Evolutionary conservation across 2,888 invertebrate species (phyloP), one percentile per base, ranked within the genome.

Genomic region (Meiosimyza platycephala): DNA sequence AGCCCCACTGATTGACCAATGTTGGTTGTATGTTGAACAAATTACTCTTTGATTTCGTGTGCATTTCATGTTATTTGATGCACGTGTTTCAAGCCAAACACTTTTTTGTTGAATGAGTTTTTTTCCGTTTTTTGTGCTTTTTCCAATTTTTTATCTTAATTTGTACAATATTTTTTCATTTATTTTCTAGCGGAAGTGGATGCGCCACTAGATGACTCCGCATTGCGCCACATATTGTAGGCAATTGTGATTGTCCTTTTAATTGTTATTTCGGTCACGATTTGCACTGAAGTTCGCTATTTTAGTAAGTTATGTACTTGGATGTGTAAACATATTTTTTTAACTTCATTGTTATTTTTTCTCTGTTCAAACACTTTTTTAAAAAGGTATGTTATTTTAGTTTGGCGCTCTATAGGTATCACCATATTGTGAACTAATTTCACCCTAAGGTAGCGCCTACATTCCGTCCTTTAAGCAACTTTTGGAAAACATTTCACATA

Each of bases 31-130:
- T 66, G 66, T 71, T 66, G 28, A 18, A 18, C 79, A 82, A 82
- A 82, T 82, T 81, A 83, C 80, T 80, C 76, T 75, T 73, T 77
- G 75, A 75, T 76, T 74, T 72, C 74, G 73, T 73, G 67, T 77
- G 71, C 71, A 63, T 76, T 76, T 64, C 76, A 50, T 55, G 81
- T 80, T 82, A 80, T 83, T 82, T 82, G 79, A 80, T 81, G 82
- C 82, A 82, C 82, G 82, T 83, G 82, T 80, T 71, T 52, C 72
- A 62, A 54, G 70, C 66, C 18, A n/a, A 68, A 48, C 22, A 59
- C 59, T 48, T 59, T 22, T 18, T 15, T 63, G 18, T 13, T 28
- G 28, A 3, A 28, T 28, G 28, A 28, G 2, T 13, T 16, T 40
- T 47, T 63, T 48, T 18, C 2, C 22, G 22, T 22, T 22, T 22